phyloP scores from a whole-genome alignment of 2,113 vertebrate species.

The Engystomops pustulosus region DNA sequence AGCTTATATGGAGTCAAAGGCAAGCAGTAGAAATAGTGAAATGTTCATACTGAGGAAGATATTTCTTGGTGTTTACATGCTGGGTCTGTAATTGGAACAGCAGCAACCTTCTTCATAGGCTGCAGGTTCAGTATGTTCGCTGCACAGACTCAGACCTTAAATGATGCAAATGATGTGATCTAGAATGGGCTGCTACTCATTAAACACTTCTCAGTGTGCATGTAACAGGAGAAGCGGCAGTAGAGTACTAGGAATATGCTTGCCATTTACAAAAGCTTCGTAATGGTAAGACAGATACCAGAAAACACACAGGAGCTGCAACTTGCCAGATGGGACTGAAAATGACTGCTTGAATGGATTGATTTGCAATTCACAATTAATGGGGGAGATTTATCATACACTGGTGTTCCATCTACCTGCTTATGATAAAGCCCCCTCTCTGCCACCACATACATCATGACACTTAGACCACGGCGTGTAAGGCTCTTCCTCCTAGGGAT shows the following conservation, averaged over 20 bases:
- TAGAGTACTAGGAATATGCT: neutral
- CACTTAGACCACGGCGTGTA: no score
- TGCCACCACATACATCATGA: no score
- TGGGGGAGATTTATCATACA: no score
- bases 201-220: neutral
- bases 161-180: conserved; percentile 1
- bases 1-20: neutral
- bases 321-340: no score
- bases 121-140: neutral
- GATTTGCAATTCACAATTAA: no score
- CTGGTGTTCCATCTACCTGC: no score
- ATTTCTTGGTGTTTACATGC: neutral
- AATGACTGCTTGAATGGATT: no score
- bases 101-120: neutral
- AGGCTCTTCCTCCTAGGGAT: no score
- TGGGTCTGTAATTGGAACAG: conserved; percentile 4
- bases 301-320: no score
- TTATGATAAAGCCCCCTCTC: no score
- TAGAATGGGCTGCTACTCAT: neutral
- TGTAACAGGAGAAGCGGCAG: neutral
- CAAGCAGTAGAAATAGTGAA: neutral
- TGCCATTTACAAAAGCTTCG: no score
- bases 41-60: neutral
- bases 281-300: no score
- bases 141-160: neutral